Conservation (phyloP, 2,113 vertebrate genomes). For the Malurus alboscapulatus region DNA sequence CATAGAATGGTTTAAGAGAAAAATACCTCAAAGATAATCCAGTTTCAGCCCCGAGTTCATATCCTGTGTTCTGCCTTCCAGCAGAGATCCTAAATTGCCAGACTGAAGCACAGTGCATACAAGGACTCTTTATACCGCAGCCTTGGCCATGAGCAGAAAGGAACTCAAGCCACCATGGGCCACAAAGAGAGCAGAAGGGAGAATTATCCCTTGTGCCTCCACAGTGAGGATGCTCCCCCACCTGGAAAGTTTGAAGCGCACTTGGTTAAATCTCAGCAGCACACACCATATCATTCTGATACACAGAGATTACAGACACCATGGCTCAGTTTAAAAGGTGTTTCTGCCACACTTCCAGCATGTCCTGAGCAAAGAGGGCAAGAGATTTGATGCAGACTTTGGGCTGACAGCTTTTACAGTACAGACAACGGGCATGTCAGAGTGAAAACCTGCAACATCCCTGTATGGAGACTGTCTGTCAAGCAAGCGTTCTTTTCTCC, state of each 20-base stretch:
- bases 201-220: background rate
- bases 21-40: background rate
- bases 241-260: background rate
- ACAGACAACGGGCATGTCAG: background rate
- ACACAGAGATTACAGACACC: background rate
- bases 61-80: background rate
- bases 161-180: background rate
- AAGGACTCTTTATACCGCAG: background rate
- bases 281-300: background rate
- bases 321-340: background rate
- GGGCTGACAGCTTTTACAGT: background rate
- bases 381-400: background rate
- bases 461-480: background rate
- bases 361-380: fast-evolving
- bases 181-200: background rate
- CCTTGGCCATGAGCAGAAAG: background rate
- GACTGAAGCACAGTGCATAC: background rate
- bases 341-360: background rate
- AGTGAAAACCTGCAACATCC: background rate
- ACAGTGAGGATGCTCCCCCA: background rate
- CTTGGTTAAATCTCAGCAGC: background rate
- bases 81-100: background rate
- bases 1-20: background rate
- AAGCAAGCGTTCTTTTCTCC: background rate
- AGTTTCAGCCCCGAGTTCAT: background rate